A percentile compares a stretch with the other conserved stretches of the same genome.
Conservation (phyloP, 2,888 invertebrate genomes). For the Orthosia gothica region DNA sequence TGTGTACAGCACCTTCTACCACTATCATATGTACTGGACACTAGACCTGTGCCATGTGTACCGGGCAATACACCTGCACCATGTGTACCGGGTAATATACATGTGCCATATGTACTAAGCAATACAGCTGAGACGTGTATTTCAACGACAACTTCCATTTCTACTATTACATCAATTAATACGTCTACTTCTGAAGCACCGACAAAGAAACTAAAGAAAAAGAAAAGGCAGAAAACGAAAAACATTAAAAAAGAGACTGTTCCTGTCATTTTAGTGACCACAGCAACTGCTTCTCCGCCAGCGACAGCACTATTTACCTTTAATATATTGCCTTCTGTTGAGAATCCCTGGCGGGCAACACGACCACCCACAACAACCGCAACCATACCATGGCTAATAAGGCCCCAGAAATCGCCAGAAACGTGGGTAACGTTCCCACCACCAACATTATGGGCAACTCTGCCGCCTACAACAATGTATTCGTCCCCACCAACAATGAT, state of each 20-base stretch:
- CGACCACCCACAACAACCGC: conserved; percentile 22
- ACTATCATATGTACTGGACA: background rate
- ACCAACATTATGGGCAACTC: background rate
- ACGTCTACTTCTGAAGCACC: background rate
- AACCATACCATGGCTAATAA: background rate
- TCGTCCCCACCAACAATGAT: background rate
- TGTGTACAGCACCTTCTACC: background rate
- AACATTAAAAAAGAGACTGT: background rate
- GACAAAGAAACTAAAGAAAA: conserved; percentile 2
- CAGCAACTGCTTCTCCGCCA: background rate
- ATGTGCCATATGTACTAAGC: background rate
- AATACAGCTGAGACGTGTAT: background rate
- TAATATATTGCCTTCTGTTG: background rate
- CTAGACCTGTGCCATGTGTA: background rate
- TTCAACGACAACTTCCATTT: background rate
- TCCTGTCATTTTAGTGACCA: background rate
- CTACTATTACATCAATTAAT: background rate
- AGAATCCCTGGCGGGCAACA: background rate
- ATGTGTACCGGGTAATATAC: background rate
- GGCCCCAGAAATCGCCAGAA: background rate
- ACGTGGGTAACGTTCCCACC: background rate
- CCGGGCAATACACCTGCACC: background rate
- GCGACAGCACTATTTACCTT: background rate
- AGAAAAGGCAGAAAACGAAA: background rate
- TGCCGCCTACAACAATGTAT: background rate